These are phyloP conservation scores for Sebastes hopkinsi DNA, from an alignment of 2,797 vertebrate genomes.

Conservation along the genomic window DNA sequence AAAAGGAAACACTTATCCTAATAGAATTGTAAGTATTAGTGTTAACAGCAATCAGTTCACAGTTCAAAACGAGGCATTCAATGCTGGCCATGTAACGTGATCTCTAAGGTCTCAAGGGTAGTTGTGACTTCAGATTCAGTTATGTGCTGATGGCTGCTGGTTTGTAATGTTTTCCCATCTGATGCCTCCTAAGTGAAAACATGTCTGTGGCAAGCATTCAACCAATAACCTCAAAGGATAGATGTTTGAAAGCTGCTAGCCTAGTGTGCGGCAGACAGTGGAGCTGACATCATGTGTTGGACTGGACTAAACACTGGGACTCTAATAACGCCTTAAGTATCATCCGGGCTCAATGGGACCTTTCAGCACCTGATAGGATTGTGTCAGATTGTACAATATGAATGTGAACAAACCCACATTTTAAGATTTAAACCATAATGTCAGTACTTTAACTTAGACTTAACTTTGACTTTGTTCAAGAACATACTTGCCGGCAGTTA, in stretches of 20 bases:
- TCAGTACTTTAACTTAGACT: not conserved
- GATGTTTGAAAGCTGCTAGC: not conserved
- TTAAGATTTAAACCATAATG: not conserved
- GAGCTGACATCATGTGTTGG: constrained; percentile 15
- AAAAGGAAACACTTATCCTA: constrained; percentile 65
- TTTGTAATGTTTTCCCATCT: constrained; percentile 60
- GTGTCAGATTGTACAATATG: not conserved
- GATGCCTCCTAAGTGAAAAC: constrained; percentile 51
- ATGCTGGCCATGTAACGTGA: constrained; percentile 58
- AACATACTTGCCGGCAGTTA: not conserved
- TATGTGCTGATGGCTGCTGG: constrained; percentile 60
- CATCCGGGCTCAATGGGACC: not conserved
- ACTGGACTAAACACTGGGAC: not conserved
- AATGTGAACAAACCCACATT: not conserved
- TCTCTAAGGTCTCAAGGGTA: constrained; percentile 47
- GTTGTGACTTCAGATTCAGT: constrained; percentile 65
- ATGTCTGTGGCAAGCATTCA: constrained; percentile 29
- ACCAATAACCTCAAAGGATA: constrained; percentile 31
- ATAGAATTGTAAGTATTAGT: constrained; percentile 51
- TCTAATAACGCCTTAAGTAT: not conserved
- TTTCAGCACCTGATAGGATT: not conserved
- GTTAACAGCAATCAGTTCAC: constrained; percentile 52
- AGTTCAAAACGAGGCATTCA: constrained; percentile 50
- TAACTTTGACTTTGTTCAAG: not conserved
- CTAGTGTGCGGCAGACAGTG: not conserved